Percentiles rank a stretch among this genome's conserved stretches.
Conservation (phyloP, 2,888 invertebrate species). For the Drosophila colorata region DNA sequence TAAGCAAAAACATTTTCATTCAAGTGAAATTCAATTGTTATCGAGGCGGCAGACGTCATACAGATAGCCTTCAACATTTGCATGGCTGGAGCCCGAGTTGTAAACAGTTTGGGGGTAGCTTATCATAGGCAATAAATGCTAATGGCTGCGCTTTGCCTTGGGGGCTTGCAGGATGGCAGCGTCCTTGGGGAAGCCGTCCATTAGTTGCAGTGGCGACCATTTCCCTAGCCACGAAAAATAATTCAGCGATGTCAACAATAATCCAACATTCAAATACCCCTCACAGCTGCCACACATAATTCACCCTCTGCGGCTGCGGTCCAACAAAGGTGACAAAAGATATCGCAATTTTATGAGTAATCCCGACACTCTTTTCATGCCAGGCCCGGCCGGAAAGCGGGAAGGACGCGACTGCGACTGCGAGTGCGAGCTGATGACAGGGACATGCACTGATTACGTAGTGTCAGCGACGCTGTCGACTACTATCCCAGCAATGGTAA, state of each 20-base stretch:
- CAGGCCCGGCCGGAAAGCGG: conserved; percentile 4
- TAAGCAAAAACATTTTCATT: conserved; percentile 64
- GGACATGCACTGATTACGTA: conserved; percentile 69
- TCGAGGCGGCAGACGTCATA: conserved; percentile 26
- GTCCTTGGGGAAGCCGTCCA: conserved; percentile 41
- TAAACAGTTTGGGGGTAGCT: conserved; percentile 44
- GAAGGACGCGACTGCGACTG: not conserved
- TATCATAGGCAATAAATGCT: conserved; percentile 73
- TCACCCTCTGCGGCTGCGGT: conserved; percentile 28
- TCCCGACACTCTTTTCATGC: conserved; percentile 68
- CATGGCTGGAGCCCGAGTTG: conserved; percentile 26
- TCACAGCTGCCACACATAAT: conserved; percentile 15
- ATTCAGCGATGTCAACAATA: conserved; percentile 47
- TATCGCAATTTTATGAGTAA: conserved; percentile 82
- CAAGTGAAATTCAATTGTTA: conserved; percentile 57
- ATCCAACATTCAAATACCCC: conserved; percentile 28
- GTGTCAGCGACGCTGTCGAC: conserved; percentile 14
- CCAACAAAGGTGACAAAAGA: conserved; percentile 82
- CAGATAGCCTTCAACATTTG: conserved; percentile 41
- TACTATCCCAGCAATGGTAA: conserved; percentile 55
- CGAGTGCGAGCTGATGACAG: conserved; percentile 45
- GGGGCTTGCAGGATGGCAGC: not conserved
- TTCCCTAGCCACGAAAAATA: conserved; percentile 1
- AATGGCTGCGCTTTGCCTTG: conserved; percentile 64
- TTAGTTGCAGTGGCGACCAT: conserved; percentile 48